Conservation (phyloP, 2,113 vertebrate species). For the Meriones unguiculatus region DNA sequence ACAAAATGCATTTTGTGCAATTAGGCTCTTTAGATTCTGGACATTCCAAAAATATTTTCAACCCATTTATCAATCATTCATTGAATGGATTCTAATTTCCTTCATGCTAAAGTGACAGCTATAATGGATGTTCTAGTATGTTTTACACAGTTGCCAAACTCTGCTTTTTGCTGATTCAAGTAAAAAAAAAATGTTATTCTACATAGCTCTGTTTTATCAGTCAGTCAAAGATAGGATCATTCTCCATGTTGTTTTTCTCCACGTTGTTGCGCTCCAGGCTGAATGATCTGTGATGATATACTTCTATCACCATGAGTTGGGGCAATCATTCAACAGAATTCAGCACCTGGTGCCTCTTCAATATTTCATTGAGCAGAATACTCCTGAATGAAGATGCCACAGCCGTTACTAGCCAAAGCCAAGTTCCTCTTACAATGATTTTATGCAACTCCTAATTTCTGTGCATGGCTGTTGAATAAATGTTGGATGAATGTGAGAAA, state of each 20-base stretch:
- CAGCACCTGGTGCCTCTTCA: slow-evolving; percentile 66
- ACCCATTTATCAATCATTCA: not conserved
- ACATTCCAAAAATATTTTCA: slow-evolving; percentile 35
- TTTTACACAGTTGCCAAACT: not conserved
- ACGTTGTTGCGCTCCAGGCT: slow-evolving; percentile 10
- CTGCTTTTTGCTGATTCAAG: not conserved
- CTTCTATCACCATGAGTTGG: not conserved
- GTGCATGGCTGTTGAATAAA: not conserved
- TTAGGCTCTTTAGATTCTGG: not conserved
- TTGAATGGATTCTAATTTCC: slow-evolving; percentile 30
- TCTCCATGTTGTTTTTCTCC: not conserved
- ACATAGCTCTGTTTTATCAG: not conserved
- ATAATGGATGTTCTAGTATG: not conserved
- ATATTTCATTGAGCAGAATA: slow-evolving; percentile 69
- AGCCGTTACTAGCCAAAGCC: not conserved
- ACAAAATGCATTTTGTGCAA: not conserved
- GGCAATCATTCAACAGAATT: slow-evolving; percentile 44
- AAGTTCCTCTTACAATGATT: not conserved
- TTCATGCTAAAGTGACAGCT: not conserved
- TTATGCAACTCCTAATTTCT: not conserved
- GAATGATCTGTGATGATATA: not conserved
- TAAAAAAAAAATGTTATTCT: slow-evolving; percentile 33
- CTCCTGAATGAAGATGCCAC: slow-evolving; percentile 42
- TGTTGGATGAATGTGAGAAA: not conserved
- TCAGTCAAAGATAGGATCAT: not conserved